Evolutionary conservation across 2,113 vertebrate genomes (phyloP).

Genomic region (Lichenostomus cassidix): DNA sequence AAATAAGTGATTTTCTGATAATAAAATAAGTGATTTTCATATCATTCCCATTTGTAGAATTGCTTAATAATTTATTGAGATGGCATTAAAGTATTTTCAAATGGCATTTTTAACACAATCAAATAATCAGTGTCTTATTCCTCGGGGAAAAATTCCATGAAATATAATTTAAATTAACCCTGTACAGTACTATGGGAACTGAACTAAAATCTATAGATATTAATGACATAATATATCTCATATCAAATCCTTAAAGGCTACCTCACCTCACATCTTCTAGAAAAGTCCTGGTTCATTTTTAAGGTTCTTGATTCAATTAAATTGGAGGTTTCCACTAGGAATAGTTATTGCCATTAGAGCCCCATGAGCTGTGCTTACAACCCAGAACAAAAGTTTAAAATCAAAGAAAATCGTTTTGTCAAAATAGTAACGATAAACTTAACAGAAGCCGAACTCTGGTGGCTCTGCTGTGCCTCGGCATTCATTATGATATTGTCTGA

Average conservation of each 20-base stretch:
- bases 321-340: constrained; percentile 4
- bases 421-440: constrained; percentile 37
- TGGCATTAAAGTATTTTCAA: background rate
- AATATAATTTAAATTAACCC: constrained; percentile 19
- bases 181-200: background rate
- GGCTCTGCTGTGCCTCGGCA: constrained; percentile 14
- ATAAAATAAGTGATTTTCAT: background rate
- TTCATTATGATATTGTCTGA: constrained; percentile 49
- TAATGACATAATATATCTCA: background rate
- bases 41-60: background rate
- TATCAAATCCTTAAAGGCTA: background rate
- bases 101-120: background rate
- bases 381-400: constrained; percentile 41
- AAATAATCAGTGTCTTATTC: background rate
- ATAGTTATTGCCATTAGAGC: constrained; percentile 7
- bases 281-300: constrained; percentile 31
- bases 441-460: background rate
- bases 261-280: background rate
- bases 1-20: background rate
- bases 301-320: constrained; percentile 49
- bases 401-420: constrained; percentile 38
- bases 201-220: background rate
- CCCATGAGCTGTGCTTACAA: background rate
- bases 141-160: background rate
- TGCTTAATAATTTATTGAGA: background rate